Conservation (phyloP, 2,113 vertebrate genomes). For the Condylura cristata region DNA sequence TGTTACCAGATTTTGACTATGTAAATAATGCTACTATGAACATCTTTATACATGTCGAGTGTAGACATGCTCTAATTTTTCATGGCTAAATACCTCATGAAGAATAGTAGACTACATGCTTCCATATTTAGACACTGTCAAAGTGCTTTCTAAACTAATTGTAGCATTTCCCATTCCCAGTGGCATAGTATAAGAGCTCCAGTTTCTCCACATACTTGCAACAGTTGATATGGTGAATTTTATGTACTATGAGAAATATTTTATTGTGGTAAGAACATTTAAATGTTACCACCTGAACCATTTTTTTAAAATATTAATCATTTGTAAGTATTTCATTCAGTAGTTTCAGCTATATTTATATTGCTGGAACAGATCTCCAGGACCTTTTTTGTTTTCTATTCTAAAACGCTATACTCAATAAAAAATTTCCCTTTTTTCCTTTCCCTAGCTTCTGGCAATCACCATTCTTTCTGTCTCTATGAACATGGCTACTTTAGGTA, state of each 20-base stretch:
- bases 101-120: background rate
- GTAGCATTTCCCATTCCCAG: background rate
- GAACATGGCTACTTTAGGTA: background rate
- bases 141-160: background rate
- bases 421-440: background rate
- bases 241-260: background rate
- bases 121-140: background rate
- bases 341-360: background rate
- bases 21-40: background rate
- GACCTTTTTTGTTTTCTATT: background rate
- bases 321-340: background rate
- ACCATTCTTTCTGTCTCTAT: background rate
- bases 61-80: background rate
- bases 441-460: background rate
- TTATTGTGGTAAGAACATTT: background rate
- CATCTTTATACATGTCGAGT: background rate
- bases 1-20: background rate
- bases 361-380: background rate
- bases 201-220: background rate
- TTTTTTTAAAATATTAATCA: background rate
- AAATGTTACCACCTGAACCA: background rate
- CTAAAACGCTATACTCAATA: background rate
- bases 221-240: background rate
- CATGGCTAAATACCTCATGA: background rate
- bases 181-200: background rate